phyloP scores from a whole-genome alignment of 2,113 vertebrate genomes.

The Sapayoa aenigma region DNA sequence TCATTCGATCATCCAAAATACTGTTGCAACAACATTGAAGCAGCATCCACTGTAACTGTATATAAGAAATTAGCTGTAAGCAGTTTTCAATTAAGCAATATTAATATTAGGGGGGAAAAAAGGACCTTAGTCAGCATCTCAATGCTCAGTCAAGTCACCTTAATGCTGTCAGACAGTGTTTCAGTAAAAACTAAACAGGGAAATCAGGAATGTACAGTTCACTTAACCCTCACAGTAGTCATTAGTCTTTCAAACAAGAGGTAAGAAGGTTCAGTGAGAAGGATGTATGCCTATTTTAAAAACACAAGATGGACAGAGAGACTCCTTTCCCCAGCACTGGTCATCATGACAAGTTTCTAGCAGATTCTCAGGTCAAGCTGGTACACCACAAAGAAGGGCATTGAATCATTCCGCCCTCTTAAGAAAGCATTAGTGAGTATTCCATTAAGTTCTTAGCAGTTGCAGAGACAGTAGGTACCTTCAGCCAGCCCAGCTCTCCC shows the following conservation, averaged over 20 bases:
- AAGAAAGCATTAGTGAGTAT: neutral
- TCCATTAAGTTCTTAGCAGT: neutral
- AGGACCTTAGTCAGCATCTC: neutral
- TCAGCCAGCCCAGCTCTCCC: neutral
- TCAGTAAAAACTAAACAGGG: neutral
- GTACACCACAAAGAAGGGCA: neutral
- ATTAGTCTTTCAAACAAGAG: neutral
- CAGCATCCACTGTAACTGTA: neutral
- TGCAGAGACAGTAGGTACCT: neutral
- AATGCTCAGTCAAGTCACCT: too few relatives aligned
- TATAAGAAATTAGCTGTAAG: neutral
- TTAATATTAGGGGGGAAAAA: neutral
- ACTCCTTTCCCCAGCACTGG: neutral
- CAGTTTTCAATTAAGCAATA: neutral
- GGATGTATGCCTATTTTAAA: neutral
- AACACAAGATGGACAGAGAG: neutral
- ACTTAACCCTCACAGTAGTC: neutral
- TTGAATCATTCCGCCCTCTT: neutral
- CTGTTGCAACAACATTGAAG: neutral
- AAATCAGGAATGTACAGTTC: neutral
- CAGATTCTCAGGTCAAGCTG: neutral
- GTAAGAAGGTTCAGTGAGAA: neutral
- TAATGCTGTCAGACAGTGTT: neutral
- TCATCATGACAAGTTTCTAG: neutral
- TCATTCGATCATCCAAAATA: neutral